These are phyloP conservation scores for Anguilla megastoma DNA, from an alignment of 2,797 vertebrate genomes.

Conservation along the genomic window DNA sequence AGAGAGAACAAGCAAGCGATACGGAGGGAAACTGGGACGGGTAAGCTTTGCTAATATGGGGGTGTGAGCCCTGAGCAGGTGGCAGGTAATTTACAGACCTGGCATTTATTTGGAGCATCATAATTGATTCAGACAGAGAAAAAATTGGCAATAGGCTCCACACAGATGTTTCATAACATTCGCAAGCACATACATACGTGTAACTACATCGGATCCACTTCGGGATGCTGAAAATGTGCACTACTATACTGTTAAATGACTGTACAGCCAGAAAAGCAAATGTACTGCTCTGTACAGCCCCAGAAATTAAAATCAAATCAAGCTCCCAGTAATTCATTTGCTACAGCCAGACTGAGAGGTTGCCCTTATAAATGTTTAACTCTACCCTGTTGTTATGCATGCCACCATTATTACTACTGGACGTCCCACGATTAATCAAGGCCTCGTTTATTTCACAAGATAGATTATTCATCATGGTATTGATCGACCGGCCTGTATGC, in stretches of 20 bases:
- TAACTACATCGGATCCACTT: constrained; percentile 1
- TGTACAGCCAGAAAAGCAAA: neutral
- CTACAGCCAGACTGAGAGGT: neutral
- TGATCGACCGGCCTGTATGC: neutral
- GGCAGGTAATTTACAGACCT: constrained; percentile 36
- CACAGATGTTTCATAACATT: constrained; percentile 43
- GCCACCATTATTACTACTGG: neutral
- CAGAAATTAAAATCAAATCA: neutral
- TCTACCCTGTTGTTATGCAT: neutral
- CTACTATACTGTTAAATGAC: constrained; percentile 2
- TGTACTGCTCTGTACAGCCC: neutral
- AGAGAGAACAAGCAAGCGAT: constrained; percentile 33
- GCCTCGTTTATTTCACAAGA: neutral
- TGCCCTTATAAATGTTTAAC: neutral
- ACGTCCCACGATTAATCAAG: neutral
- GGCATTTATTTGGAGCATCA: constrained; percentile 39
- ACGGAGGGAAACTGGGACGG: neutral
- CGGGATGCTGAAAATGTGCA: neutral
- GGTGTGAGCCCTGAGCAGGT: constrained; percentile 27
- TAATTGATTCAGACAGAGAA: constrained; percentile 48
- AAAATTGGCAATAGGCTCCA: constrained; percentile 31
- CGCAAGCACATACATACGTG: constrained; percentile 17
- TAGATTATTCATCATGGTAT: constrained; percentile 8
- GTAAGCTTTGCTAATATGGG: constrained; percentile 6
- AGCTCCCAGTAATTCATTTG: neutral